phyloP scores from a whole-genome alignment of 1,140 invertebrate genomes.

The Uloborus diversus region DNA sequence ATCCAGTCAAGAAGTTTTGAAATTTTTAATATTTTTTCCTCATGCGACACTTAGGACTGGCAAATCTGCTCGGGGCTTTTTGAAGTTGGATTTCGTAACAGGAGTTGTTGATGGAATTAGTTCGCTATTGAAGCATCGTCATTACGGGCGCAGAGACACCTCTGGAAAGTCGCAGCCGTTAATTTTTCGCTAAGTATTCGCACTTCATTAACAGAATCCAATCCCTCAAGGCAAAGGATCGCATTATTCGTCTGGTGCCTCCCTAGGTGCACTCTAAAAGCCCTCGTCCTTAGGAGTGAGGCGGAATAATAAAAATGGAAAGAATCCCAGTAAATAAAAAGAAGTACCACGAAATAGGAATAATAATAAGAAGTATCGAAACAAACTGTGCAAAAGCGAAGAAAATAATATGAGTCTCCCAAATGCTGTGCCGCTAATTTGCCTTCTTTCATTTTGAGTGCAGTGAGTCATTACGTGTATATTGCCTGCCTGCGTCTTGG shows the following conservation, averaged over 20 bases:
- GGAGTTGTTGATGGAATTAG: slow-evolving; percentile 54
- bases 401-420: slow-evolving; percentile 47
- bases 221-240: slow-evolving; percentile 43
- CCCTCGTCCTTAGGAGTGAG: slow-evolving; percentile 1
- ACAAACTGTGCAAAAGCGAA: slow-evolving; percentile 46
- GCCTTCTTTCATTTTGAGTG: slow-evolving; percentile 55
- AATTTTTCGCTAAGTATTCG: slow-evolving; percentile 56
- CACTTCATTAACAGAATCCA: slow-evolving; percentile 53
- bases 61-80: slow-evolving; percentile 36
- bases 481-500: slow-evolving; percentile 48
- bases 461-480: slow-evolving; percentile 51
- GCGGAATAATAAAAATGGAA: slow-evolving; percentile 24
- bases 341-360: slow-evolving; percentile 38
- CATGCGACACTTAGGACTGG: neutral
- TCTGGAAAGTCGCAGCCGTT: slow-evolving; percentile 33
- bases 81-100: slow-evolving; percentile 38
- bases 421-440: slow-evolving; percentile 47
- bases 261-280: slow-evolving; percentile 20
- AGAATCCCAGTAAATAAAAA: slow-evolving; percentile 41
- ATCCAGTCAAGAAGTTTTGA: slow-evolving; percentile 31
- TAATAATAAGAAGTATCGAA: slow-evolving; percentile 57
- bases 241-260: slow-evolving; percentile 47
- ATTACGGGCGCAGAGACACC: slow-evolving; percentile 21
- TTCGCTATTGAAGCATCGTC: slow-evolving; percentile 45
- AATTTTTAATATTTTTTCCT: slow-evolving; percentile 33